phyloP scores from a whole-genome alignment of 2,888 invertebrate genomes.

The Pantelozetes paolii region DNA sequence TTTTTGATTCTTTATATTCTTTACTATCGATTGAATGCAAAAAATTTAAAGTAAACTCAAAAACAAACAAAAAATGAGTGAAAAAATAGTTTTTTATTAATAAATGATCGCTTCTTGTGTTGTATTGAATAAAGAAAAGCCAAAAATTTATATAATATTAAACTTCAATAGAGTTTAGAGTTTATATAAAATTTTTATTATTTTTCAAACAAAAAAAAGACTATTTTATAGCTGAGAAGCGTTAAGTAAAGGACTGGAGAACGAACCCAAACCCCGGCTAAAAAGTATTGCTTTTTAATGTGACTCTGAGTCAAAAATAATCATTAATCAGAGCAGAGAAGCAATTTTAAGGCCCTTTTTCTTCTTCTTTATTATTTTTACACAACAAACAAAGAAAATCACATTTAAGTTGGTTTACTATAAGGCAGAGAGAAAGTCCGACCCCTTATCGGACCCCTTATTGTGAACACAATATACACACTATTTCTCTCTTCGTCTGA shows the following conservation, averaged over 20 bases:
- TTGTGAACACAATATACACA: neutral
- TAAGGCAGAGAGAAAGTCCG: no score
- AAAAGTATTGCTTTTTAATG: conserved; percentile 30
- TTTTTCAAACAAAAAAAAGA: neutral
- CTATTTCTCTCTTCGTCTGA: neutral
- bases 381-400: neutral
- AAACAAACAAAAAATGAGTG: no score
- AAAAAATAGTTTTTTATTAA: neutral
- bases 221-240: neutral
- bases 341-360: neutral
- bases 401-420: neutral
- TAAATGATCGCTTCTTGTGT: neutral
- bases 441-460: neutral
- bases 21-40: no score
- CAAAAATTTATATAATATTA: neutral
- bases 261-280: neutral
- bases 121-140: neutral
- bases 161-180: no score
- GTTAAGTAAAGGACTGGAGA: neutral
- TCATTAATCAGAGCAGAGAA: conserved; percentile 17
- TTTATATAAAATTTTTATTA: neutral
- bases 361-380: conserved; percentile 1
- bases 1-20: neutral
- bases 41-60: no score
- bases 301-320: neutral